phyloP scores from a whole-genome alignment of 2,113 vertebrate genomes.

The Uria lomvia region DNA sequence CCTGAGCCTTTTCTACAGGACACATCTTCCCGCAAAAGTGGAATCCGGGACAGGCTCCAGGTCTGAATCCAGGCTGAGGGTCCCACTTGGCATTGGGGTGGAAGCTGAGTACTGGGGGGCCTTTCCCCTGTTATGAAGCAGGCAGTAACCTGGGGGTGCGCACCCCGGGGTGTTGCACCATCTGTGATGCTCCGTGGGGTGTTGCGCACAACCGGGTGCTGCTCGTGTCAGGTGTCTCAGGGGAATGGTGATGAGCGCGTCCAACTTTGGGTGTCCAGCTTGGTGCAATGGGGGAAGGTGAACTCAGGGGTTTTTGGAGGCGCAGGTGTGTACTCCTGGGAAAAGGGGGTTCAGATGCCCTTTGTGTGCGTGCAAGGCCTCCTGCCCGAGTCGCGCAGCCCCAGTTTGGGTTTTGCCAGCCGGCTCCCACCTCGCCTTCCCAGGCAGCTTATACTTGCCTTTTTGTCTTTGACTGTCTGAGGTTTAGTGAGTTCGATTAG shows the following conservation, averaged over 20 bases:
- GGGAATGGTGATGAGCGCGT: rapidly evolving
- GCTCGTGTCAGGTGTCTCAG: rapidly evolving
- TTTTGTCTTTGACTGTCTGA: slow-evolving; percentile 80
- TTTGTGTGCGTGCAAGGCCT: rapidly evolving
- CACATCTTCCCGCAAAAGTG: neutral
- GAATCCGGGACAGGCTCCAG: neutral
- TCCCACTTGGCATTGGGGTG: neutral
- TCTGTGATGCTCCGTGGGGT: rapidly evolving
- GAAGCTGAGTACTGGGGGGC: neutral
- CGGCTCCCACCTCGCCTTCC: neutral
- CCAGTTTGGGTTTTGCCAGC: neutral
- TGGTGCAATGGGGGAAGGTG: rapidly evolving
- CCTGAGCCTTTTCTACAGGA: neutral
- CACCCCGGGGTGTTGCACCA: rapidly evolving
- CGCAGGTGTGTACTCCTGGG: neutral
- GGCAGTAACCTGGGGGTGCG: rapidly evolving
- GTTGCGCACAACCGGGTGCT: rapidly evolving
- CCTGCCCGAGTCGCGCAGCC: neutral
- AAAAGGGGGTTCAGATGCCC: neutral
- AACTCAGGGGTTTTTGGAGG: neutral
- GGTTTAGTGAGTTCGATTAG: slow-evolving; percentile 99
- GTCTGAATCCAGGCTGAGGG: neutral
- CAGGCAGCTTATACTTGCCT: slow-evolving; percentile 73
- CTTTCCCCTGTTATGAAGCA: neutral
- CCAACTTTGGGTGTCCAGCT: neutral